These are phyloP conservation scores for Notolepis coatsorum DNA, from an alignment of 2,797 vertebrate genomes.

Conservation along the genomic window DNA sequence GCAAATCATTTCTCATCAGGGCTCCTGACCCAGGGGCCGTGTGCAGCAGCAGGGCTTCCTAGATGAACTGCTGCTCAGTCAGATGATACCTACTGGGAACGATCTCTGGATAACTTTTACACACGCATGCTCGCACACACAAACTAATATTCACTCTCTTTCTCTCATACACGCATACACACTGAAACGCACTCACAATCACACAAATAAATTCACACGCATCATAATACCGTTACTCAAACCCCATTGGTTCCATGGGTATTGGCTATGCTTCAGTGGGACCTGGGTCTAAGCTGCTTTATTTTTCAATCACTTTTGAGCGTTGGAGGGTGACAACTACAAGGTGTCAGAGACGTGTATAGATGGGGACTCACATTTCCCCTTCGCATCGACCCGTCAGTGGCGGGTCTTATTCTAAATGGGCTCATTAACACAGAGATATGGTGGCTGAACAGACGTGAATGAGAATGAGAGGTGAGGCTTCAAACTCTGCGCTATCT, in stretches of 20 bases:
- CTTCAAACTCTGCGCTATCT: not conserved
- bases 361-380: not conserved
- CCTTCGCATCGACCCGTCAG: not conserved
- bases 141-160: too few relatives aligned
- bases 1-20: too few relatives aligned
- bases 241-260: not conserved
- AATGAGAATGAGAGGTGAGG: not conserved
- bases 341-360: conserved; percentile 4
- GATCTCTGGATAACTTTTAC: too few relatives aligned
- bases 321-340: conserved; percentile 13
- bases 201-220: not conserved
- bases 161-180: too few relatives aligned
- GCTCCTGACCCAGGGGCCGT: too few relatives aligned
- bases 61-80: too few relatives aligned
- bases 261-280: conserved; percentile 11
- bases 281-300: conserved; percentile 10
- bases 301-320: conserved; percentile 21
- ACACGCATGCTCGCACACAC: too few relatives aligned
- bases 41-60: too few relatives aligned
- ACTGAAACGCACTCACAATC: too few relatives aligned
- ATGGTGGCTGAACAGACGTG: not conserved
- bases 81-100: too few relatives aligned
- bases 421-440: not conserved
- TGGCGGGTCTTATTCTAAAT: not conserved
- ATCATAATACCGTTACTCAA: not conserved